Conservation (phyloP, 2,888 invertebrate genomes). For the Coelinius sp. region DNA sequence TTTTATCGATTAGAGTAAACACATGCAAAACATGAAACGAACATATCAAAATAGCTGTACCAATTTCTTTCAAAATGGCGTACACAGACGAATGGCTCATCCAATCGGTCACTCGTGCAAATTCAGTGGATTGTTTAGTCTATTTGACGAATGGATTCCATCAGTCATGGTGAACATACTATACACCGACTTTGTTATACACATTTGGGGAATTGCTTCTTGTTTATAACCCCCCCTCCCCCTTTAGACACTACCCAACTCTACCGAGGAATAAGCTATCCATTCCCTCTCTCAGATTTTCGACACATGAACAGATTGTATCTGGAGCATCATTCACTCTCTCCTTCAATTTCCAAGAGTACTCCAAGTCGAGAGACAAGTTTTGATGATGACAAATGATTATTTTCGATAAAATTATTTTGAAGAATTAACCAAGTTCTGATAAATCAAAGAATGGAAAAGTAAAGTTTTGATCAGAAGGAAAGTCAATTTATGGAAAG, state of each 20-base stretch:
- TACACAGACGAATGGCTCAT: not conserved
- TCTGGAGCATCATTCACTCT: conserved; percentile 4
- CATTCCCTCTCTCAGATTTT: not conserved
- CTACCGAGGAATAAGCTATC: not conserved
- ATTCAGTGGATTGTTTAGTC: not conserved
- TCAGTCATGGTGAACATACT: not conserved
- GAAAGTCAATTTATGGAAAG: no score
- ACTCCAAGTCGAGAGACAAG: not conserved
- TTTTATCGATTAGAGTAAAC: no score
- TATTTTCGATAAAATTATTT: not conserved
- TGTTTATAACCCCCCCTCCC: not conserved
- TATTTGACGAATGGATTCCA: not conserved
- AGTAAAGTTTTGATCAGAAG: no score
- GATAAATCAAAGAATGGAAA: no score
- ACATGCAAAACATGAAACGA: no score
- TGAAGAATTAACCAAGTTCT: no score
- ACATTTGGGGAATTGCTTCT: conserved; percentile 5
- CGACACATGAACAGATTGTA: conserved; percentile 1
- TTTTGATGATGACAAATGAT: not conserved
- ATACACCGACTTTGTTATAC: conserved; percentile 1
- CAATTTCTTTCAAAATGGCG: not conserved
- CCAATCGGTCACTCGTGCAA: not conserved
- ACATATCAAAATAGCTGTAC: not conserved
- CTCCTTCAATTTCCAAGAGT: not conserved
- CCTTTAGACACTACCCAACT: not conserved